Evolutionary conservation across 2,797 vertebrate species (phyloP).

Genomic region (Lycodopsis pacificus): DNA sequence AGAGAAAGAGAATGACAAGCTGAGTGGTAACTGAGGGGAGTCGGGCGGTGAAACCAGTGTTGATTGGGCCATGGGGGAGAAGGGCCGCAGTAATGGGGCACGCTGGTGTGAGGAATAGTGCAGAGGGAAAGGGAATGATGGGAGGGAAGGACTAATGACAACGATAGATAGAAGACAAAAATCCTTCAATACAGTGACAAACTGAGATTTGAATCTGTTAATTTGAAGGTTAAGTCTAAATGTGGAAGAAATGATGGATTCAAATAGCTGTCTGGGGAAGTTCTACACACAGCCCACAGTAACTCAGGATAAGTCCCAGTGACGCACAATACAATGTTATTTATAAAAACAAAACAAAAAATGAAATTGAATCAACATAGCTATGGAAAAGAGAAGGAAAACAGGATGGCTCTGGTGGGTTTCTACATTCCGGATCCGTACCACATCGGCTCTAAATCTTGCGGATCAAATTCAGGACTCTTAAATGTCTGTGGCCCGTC

Average conservation of each 20-base stretch:
- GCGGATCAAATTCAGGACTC: slow-evolving; percentile 35
- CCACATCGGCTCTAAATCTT: slow-evolving; percentile 42
- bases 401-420: slow-evolving; percentile 27
- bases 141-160: slow-evolving; percentile 3
- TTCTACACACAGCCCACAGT: slow-evolving; percentile 16
- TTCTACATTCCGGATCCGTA: slow-evolving; percentile 45
- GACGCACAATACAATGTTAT: background rate
- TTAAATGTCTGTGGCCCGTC: slow-evolving; percentile 46
- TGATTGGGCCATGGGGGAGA: slow-evolving; percentile 67
- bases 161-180: slow-evolving; percentile 19
- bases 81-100: slow-evolving; percentile 40
- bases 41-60: slow-evolving; percentile 50
- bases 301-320: slow-evolving; percentile 9
- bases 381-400: slow-evolving; percentile 34
- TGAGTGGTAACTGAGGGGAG: slow-evolving; percentile 51
- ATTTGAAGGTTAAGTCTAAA: slow-evolving; percentile 7
- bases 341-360: background rate
- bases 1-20: slow-evolving; percentile 56
- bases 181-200: slow-evolving; percentile 4
- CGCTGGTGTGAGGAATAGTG: slow-evolving; percentile 24
- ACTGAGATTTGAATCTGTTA: slow-evolving; percentile 28
- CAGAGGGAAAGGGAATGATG: slow-evolving; percentile 1
- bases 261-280: slow-evolving; percentile 9
- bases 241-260: slow-evolving; percentile 1
- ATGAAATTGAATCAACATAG: slow-evolving; percentile 49